phyloP scores from a whole-genome alignment of 2,888 invertebrate species.

The Stenotaenia linearis region DNA sequence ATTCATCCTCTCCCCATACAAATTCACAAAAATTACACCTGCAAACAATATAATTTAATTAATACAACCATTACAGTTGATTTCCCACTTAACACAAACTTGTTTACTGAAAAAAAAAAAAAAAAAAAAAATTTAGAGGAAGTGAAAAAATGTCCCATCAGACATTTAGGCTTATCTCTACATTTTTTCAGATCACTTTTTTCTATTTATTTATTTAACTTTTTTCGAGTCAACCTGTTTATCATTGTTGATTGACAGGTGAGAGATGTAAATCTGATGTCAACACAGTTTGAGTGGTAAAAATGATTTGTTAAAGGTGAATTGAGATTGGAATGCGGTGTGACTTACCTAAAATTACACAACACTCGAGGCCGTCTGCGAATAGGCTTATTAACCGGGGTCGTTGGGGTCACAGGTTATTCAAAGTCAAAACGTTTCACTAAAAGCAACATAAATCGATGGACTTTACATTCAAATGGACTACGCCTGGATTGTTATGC shows the following conservation, averaged over 20 bases:
- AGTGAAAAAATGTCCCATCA: background rate
- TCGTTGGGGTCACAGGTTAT: background rate
- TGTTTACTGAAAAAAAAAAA: too few relatives aligned
- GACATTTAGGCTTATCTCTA: background rate
- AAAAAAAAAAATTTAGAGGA: background rate
- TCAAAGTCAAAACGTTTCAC: background rate
- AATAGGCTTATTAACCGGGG: background rate
- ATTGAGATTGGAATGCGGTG: background rate
- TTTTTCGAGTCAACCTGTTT: background rate
- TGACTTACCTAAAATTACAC: slow-evolving; percentile 19
- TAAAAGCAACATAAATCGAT: background rate
- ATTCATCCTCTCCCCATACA: too few relatives aligned
- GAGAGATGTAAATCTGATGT: background rate
- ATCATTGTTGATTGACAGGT: background rate
- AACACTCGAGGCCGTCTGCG: background rate
- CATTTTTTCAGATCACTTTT: too few relatives aligned
- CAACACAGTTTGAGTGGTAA: background rate
- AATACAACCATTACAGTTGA: too few relatives aligned
- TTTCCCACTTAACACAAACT: too few relatives aligned
- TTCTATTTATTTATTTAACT: background rate
- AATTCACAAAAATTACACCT: too few relatives aligned
- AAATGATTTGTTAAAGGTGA: slow-evolving; percentile 10
- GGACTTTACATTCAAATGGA: background rate
- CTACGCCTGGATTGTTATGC: too few relatives aligned
- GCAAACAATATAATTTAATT: too few relatives aligned